phyloP scores from a whole-genome alignment of 2,113 vertebrate genomes.

The Charadrius vociferus region DNA sequence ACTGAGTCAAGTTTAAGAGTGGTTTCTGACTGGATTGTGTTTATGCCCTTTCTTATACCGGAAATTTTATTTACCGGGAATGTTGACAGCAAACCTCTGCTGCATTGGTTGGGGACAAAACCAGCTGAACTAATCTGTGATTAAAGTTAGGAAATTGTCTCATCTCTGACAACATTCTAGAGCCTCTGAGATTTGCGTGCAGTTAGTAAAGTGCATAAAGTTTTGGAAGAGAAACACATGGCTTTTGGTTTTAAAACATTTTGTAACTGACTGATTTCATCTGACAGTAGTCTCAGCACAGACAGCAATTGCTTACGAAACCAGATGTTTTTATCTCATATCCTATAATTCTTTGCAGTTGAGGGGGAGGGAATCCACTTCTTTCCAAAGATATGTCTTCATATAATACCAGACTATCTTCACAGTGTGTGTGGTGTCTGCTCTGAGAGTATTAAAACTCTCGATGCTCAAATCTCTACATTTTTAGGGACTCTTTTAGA shows the following conservation, averaged over 20 bases:
- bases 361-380: not conserved
- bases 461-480: not conserved
- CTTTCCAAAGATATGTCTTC: not conserved
- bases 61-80: not conserved
- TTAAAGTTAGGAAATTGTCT: not conserved
- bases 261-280: not conserved
- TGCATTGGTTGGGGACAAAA: not conserved
- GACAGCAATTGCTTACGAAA: not conserved
- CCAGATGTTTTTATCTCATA: not conserved
- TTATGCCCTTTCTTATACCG: not conserved
- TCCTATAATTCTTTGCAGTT: not conserved
- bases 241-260: not conserved
- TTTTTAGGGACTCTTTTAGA: not conserved
- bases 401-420: not conserved
- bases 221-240: not conserved
- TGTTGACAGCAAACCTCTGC: not conserved
- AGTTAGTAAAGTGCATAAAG: not conserved
- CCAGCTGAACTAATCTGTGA: not conserved
- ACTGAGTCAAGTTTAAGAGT: not conserved
- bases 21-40: not conserved
- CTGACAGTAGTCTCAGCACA: not conserved
- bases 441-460: not conserved
- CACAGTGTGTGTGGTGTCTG: not conserved
- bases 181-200: not conserved
- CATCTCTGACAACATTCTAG: not conserved